Evolutionary conservation across 2,888 invertebrate genomes (phyloP), one percentile per base, ranked within the genome.

Genomic region (Epistrophe eligans): DNA sequence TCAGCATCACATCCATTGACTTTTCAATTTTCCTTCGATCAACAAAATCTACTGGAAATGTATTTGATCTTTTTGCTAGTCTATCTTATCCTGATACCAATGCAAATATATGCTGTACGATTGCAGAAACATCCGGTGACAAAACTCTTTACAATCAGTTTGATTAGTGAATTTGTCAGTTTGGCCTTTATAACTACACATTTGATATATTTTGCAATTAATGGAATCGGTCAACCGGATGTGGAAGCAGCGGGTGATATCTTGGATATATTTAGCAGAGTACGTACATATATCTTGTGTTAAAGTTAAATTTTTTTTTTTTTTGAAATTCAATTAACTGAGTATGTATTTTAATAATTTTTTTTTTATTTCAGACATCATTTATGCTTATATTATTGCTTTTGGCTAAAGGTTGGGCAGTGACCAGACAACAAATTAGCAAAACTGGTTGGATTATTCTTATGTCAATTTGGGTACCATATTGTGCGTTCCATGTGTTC

Each of bases 351-450:
- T n/a, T 24, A 0, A 40, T n/a, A n/a, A n/a, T n/a, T n/a, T n/a
- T 52, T 72, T 76, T 2, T 82, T 35, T 45, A n/a, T 73, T 35
- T 72, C 94, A 98, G 97, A 97, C 98, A 62, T 95, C 98, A 8
- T 98, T 99, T 92, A 98, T 99, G 97, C 94, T 99, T 89, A 94
- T 99, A 77, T 94, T 99, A 55, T 94, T 99, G 76, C 94, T 99
- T 77, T 94, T 99, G 89, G 99, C 99, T 50, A 99, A 99, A 94
- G 99, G 99, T 64, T 99, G 99, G 98, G 98, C 98, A 7, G 97
- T 99, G 40, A 98, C 98, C 11, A 94, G 97, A 89, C 95, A 97
- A 91, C 98, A 98, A 93, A 94, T 99, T 76, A 96, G 97, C 17
- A 96, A 97, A 94, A 98, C 97, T 91, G 95, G 96, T 48, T 93